Base-by-base conservation (phyloP, 2,888 invertebrate species). In the Priapulus caudatus region DNA sequence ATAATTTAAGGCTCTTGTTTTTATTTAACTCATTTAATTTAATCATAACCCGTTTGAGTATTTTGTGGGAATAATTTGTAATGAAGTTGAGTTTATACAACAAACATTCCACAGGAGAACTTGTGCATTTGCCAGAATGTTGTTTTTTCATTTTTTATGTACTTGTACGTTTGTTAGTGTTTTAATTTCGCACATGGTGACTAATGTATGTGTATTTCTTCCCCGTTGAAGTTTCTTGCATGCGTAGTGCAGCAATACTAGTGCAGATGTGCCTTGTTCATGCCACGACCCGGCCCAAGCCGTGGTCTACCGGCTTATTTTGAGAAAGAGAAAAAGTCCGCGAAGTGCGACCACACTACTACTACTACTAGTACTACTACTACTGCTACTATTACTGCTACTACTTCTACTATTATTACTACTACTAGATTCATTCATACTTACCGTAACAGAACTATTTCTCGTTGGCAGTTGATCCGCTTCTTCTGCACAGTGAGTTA, bases 21-120 rank as follows among this genome's bases (percentile, higher is more conserved):
- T 33, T 33, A 33, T 33, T 33, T 33, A 33, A 33, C n/a, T 33
- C n/a, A 33, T n/a, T n/a, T n/a, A n/a, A n/a, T n/a, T n/a, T n/a
- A n/a, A n/a, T 10, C n/a, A 33, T 33, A 33, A 33, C 33, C 33
- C 10, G 33, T 33, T 33, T 33, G 33, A 33, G 33, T 10, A 33
- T 33, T 33, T 33, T 33, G 33, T 33, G 10, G 10, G 33, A 33
- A n/a, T 10, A 33, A 10, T 33, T 33, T 33, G 33, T 10, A 33
- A 33, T n/a, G 10, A 33, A n/a, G 10, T 10, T 33, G 33, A 10
- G 33, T 33, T 10, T 10, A 33, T 33, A 10, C n/a, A 33, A 33
- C 33, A n/a, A 10, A 33, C 33, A 33, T 33, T 33, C 33, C 33
- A 33, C 33, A 10, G 33, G n/a, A 33, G 33, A 33, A 33, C 10